Percentiles rank a stretch among this genome's conserved stretches.
Evolutionary conservation across 2,888 invertebrate genomes (phyloP).

Genomic region (Deroplatys truncata): DNA sequence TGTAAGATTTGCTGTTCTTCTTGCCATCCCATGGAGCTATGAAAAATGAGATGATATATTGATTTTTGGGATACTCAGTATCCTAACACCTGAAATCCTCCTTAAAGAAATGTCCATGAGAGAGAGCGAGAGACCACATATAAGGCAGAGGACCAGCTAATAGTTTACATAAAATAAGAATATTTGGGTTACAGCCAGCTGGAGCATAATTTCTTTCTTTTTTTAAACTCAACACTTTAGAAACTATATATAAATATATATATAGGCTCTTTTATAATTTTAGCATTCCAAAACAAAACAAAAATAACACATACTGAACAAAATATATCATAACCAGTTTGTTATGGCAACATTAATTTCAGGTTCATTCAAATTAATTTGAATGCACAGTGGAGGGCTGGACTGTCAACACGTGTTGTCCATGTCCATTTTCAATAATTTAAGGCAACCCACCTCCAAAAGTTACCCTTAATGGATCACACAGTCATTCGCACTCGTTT

Average conservation of each 20-base stretch:
- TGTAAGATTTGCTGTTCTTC: no score
- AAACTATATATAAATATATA: not conserved
- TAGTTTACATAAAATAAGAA: not conserved
- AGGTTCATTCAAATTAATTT: not conserved
- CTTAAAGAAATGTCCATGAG: not conserved
- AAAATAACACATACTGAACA: not conserved
- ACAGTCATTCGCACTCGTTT: constrained; percentile 27
- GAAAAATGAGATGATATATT: not conserved
- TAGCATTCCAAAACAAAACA: not conserved
- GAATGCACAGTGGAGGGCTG: not conserved
- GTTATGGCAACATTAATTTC: not conserved
- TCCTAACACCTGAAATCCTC: not conserved
- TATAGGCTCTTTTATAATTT: not conserved
- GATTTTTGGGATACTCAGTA: not conserved
- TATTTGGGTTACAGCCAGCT: not conserved
- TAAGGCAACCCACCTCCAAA: not conserved
- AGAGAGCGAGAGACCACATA: not conserved
- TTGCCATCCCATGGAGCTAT: not conserved
- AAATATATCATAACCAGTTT: not conserved
- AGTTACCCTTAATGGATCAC: not conserved
- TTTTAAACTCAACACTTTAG: not conserved
- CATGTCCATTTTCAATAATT: not conserved
- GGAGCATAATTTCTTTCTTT: not conserved
- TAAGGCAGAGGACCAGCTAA: not conserved
- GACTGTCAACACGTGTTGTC: not conserved